Conservation (phyloP, 53 echinoderm and acorn worm species). For the Apostichopus leukothele region DNA sequence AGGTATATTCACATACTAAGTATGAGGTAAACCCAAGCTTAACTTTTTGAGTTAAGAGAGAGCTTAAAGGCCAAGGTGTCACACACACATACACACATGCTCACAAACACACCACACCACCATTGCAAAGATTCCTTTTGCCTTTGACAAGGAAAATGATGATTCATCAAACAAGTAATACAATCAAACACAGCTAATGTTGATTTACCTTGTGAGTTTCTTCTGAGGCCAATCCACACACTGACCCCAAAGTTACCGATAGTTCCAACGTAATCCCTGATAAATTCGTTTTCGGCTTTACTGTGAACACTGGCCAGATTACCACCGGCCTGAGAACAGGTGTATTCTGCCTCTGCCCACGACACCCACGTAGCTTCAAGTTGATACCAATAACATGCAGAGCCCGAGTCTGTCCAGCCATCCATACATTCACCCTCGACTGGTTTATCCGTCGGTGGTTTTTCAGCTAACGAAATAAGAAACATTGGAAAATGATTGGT, state of each 20-base stretch:
- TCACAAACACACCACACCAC: too few species aligned
- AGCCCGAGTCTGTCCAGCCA: constrained; percentile 54
- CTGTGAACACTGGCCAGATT: constrained; percentile 80
- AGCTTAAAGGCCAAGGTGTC: too few species aligned
- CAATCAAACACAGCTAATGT: too few species aligned
- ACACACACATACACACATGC: too few species aligned
- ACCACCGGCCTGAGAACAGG: constrained; percentile 64
- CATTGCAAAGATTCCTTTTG: too few species aligned
- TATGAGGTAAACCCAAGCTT: too few species aligned
- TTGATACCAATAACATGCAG: constrained; percentile 69
- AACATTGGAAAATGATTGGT: too few species aligned
- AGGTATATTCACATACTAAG: too few species aligned
- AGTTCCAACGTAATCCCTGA: constrained; percentile 49
- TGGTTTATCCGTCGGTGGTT: constrained; percentile 24
- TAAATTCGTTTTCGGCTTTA: constrained; percentile 72
- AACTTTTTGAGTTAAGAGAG: too few species aligned
- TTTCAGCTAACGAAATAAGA: not conserved
- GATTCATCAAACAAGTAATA: too few species aligned
- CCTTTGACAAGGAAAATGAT: too few species aligned
- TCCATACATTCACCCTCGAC: constrained; percentile 64
- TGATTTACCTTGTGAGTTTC: constrained; percentile 64
- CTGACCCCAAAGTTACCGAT: constrained; percentile 37
- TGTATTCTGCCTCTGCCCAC: constrained; percentile 68
- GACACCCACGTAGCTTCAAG: constrained; percentile 22
- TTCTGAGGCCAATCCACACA: constrained; percentile 80